These are phyloP conservation scores for Xenentodon cancila DNA, from an alignment of 2,797 vertebrate genomes.

Conservation along the genomic window DNA sequence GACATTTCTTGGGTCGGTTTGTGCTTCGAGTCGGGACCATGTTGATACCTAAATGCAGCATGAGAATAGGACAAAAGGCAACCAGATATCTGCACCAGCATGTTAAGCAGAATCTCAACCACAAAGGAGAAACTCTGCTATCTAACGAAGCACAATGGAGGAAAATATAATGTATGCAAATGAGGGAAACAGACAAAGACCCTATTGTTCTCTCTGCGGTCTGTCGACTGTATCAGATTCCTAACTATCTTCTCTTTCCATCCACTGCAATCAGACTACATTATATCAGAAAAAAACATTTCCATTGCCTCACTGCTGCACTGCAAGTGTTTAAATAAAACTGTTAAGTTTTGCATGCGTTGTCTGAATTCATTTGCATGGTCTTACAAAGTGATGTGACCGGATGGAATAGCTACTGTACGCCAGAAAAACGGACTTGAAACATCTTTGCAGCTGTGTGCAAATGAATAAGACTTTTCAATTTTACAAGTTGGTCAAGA, in stretches of 20 bases:
- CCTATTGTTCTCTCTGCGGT: slow-evolving; percentile 72
- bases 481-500: too few relatives aligned
- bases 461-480: too few relatives aligned
- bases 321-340: slow-evolving; percentile 34
- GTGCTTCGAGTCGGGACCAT: slow-evolving; percentile 57
- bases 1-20: slow-evolving; percentile 32
- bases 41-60: slow-evolving; percentile 73
- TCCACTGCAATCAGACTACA: slow-evolving; percentile 54
- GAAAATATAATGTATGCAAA: slow-evolving; percentile 84
- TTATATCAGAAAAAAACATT: slow-evolving; percentile 48
- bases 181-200: slow-evolving; percentile 78
- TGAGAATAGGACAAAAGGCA: slow-evolving; percentile 64
- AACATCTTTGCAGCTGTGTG: too few relatives aligned
- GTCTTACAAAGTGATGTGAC: neutral
- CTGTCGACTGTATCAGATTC: slow-evolving; percentile 72
- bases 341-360: slow-evolving; percentile 2
- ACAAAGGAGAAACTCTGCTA: slow-evolving; percentile 77
- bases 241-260: slow-evolving; percentile 67
- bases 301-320: slow-evolving; percentile 25
- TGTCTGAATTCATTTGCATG: slow-evolving; percentile 10
- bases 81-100: slow-evolving; percentile 62
- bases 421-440: too few relatives aligned
- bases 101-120: slow-evolving; percentile 72
- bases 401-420: slow-evolving; percentile 8
- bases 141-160: slow-evolving; percentile 76